Evolutionary conservation across 2,797 vertebrate species (phyloP).

Genomic region (Heteromormyrus szaboi): DNA sequence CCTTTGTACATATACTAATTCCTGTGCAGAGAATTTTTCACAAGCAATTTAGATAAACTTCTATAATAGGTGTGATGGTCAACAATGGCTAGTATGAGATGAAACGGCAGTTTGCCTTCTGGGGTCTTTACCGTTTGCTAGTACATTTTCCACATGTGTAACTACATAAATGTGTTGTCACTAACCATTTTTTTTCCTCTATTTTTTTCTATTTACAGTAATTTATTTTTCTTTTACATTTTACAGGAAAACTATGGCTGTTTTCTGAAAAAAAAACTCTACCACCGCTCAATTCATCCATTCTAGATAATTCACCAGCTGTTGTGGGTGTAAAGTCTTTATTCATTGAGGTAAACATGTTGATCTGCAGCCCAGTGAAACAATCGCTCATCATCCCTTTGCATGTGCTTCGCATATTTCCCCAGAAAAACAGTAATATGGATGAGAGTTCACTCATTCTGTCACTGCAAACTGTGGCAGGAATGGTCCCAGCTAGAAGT

Average conservation of each 20-base stretch:
- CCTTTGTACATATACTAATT: neutral
- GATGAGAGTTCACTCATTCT: neutral
- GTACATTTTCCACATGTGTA: neutral
- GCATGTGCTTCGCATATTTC: neutral
- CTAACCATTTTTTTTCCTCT: neutral
- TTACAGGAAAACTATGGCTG: neutral
- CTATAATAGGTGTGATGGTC: neutral
- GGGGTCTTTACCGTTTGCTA: neutral
- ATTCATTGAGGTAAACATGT: neutral
- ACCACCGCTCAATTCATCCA: neutral
- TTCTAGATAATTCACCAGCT: neutral
- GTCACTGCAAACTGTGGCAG: neutral
- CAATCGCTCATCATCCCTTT: neutral
- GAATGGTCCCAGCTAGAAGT: neutral
- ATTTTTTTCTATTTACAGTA: neutral
- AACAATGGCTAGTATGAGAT: neutral
- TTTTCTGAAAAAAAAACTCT: neutral
- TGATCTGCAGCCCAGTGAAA: neutral
- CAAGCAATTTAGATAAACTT: neutral
- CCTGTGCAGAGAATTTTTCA: neutral
- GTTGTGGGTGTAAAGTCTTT: neutral
- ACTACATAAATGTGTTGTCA: neutral
- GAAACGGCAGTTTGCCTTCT: neutral
- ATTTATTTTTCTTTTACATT: neutral
- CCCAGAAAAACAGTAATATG: neutral